Conservation (phyloP, 1,140 invertebrate species). For the Centruroides sculpturatus region DNA sequence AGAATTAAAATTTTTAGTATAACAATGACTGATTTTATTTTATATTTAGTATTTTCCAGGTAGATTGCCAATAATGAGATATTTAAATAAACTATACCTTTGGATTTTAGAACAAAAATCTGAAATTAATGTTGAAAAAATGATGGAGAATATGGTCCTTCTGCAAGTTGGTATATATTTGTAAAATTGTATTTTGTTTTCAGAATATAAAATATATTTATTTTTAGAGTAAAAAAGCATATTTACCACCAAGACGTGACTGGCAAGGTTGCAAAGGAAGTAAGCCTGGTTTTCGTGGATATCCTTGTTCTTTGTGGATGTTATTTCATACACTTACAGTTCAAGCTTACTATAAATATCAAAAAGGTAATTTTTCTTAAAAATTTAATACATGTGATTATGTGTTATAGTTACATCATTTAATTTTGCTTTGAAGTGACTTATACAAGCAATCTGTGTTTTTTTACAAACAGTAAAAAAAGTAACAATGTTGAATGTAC, state of each 20-base stretch:
- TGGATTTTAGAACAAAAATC: not conserved
- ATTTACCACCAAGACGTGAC: slow-evolving; percentile 33
- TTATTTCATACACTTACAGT: slow-evolving; percentile 88
- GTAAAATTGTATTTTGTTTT: slow-evolving; percentile 1
- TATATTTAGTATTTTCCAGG: slow-evolving; percentile 1
- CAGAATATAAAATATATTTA: not conserved
- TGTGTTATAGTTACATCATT: not conserved
- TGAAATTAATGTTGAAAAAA: not conserved
- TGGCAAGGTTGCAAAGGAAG: slow-evolving; percentile 78
- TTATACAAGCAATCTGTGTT: too few relatives aligned
- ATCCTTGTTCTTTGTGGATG: slow-evolving; percentile 89
- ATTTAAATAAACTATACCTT: not conserved
- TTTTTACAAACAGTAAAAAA: too few relatives aligned
- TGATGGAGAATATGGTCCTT: slow-evolving; percentile 39
- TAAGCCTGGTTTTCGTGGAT: slow-evolving; percentile 55
- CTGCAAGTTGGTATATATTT: slow-evolving; percentile 33
- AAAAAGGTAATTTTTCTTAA: slow-evolving; percentile 15
- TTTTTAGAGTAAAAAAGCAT: slow-evolving; percentile 2
- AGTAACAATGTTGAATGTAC: too few relatives aligned
- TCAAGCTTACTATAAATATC: slow-evolving; percentile 43
- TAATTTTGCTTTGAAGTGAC: not conserved
- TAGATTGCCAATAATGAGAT: slow-evolving; percentile 1
- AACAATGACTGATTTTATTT: not conserved
- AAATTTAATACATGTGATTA: not conserved
- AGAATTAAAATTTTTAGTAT: not conserved